These are phyloP conservation scores for Rhabditophanes sp. DNA, from an alignment of 2,888 invertebrate genomes.

Conservation along the genomic window DNA sequence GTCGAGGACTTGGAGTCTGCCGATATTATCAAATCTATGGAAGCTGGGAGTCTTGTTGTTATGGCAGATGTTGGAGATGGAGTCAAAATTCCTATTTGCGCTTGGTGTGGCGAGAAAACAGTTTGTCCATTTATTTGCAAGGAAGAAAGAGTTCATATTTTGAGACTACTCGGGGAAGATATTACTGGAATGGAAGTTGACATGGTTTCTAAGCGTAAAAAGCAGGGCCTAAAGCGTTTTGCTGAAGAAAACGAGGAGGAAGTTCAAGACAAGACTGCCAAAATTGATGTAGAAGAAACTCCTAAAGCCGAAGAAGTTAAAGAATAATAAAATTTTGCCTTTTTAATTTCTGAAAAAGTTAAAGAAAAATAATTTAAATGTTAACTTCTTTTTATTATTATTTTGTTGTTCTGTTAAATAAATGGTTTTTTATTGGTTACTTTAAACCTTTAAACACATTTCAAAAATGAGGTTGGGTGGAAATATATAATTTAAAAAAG, in stretches of 20 bases:
- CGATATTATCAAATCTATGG: background rate
- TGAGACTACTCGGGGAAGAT: constrained; percentile 8
- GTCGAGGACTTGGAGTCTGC: constrained; percentile 1
- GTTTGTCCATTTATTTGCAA: constrained; percentile 27
- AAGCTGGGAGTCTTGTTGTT: constrained; percentile 3
- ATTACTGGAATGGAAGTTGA: constrained; percentile 4
- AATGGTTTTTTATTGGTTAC: no score
- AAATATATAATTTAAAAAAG: no score
- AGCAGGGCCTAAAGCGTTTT: constrained; percentile 1
- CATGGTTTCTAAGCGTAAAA: constrained; percentile 5
- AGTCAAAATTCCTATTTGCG: constrained; percentile 10
- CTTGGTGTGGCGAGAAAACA: constrained; percentile 29
- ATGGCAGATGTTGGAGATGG: background rate
- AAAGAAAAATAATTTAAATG: no score
- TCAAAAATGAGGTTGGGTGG: no score
- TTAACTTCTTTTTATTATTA: no score
- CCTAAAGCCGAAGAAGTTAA: background rate
- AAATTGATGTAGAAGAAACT: constrained; percentile 1
- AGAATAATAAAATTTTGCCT: no score
- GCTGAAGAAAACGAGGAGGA: background rate
- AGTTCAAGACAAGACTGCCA: background rate
- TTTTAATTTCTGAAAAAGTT: no score
- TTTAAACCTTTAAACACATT: no score
- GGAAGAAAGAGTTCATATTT: constrained; percentile 26
- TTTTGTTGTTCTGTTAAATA: no score